A percentile compares a stretch with the other conserved stretches of the same genome.
phyloP scores from a whole-genome alignment of 2,113 vertebrate genomes.

The Orthonyx spaldingii region DNA sequence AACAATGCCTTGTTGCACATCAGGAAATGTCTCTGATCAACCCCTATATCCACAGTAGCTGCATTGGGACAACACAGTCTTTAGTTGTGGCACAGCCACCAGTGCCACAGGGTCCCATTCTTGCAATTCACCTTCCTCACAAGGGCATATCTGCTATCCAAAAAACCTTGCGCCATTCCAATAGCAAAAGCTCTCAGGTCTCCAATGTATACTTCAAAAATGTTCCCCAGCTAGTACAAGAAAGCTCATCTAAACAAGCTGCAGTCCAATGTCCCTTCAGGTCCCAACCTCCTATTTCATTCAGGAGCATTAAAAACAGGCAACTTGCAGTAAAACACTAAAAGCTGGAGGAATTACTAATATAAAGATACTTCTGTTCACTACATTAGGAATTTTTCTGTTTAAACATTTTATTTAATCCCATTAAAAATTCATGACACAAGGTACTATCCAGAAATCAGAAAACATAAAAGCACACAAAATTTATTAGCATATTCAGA shows the following conservation, averaged over 20 bases:
- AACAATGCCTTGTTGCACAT: not conserved
- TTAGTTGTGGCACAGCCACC: not conserved
- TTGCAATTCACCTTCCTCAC: not conserved
- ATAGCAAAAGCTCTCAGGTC: not conserved
- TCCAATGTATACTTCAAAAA: not conserved
- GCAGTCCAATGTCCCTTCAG: not conserved
- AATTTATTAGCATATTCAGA: not conserved
- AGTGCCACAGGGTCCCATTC: not conserved
- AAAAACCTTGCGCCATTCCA: not conserved
- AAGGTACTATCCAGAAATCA: not conserved
- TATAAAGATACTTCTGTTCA: not conserved
- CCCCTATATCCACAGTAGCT: not conserved
- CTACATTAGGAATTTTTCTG: not conserved
- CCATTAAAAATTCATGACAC: not conserved
- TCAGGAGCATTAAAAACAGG: not conserved
- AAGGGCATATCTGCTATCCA: not conserved
- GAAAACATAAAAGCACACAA: not conserved
- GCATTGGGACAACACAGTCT: fast-evolving
- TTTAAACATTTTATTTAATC: not conserved
- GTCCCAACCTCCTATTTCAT: not conserved
- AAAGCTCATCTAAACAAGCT: not conserved
- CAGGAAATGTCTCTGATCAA: not conserved
- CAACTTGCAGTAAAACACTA: not conserved
- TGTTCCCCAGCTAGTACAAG: not conserved
- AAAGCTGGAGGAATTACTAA: not conserved